Evolutionary conservation across 2,797 vertebrate species (phyloP).

Genomic region (Micromesistius poutassou): DNA sequence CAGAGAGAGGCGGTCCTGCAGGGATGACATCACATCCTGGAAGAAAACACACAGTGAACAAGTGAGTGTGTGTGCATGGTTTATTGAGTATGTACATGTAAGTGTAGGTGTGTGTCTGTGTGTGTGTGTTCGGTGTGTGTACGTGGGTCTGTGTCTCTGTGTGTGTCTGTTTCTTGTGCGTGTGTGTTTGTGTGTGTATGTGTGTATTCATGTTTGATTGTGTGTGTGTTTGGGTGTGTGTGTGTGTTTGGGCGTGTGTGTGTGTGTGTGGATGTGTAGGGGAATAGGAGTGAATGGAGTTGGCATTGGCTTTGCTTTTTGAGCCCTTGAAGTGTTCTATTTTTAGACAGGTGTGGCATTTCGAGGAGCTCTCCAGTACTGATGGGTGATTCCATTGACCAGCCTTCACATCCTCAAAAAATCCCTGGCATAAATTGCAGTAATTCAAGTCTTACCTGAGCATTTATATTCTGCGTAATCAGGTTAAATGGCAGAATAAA

Average conservation of each 20-base stretch:
- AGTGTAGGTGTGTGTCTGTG: neutral
- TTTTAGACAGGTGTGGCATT: slow-evolving; percentile 19
- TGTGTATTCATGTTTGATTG: neutral
- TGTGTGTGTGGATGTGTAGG: neutral
- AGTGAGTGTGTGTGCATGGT: neutral
- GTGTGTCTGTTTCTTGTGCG: neutral
- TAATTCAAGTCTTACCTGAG: neutral
- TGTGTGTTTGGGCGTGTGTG: neutral
- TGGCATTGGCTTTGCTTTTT: neutral
- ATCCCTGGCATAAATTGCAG: neutral
- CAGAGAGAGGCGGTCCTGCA: slow-evolving; percentile 96
- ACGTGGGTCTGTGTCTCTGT: neutral
- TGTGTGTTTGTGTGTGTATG: neutral
- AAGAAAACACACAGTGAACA: slow-evolving; percentile 16
- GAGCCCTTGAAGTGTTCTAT: slow-evolving; percentile 22
- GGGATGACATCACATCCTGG: slow-evolving; percentile 94
- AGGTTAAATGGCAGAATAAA: neutral
- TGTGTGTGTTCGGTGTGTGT: neutral
- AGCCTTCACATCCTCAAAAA: neutral
- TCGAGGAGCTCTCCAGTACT: neutral
- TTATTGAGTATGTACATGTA: neutral
- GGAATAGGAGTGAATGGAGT: neutral
- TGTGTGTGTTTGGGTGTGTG: too few relatives aligned
- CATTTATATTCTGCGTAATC: neutral
- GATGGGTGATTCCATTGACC: neutral